Base-by-base conservation (phyloP, 2,888 invertebrate genomes). In the Apamea crenata region DNA sequence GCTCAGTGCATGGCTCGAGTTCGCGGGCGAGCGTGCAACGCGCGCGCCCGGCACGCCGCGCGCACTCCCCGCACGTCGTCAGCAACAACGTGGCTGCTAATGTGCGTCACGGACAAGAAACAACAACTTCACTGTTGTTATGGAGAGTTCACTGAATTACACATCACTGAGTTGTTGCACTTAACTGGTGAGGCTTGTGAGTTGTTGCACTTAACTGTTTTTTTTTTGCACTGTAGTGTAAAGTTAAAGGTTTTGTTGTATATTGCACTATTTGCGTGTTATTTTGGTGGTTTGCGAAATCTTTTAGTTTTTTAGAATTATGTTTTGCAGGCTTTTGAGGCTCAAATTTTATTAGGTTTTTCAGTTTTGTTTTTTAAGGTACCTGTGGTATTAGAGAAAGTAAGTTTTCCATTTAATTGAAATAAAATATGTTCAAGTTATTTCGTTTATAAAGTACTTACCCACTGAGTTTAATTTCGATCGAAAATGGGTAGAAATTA, bases 1-100 rank as follows among this genome's bases (percentile, higher is more conserved):
- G 92, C 29, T 94, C 95, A 92, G 94, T 89, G 93, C 96, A 95
- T 95, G 95, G 91, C 91, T 95, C 95, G 70, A 91, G 91, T 71
- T 93, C 94, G 93, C 95, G 95, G 93, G 94, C 93, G 91, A 93
- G 94, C 92, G 95, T 91, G 92, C 93, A 87, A 69, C 95, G 94
- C 92, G 94, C 95, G 92, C 95, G 95, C 85, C 92, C 90, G 86
- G 94, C 95, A 89, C 95, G 95, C 93, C 86, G 94, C 94, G 94
- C 95, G 93, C 96, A 95, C 95, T 95, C 95, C 78, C 92, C 92
- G 69, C 86, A 86, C 77, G 82, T 84, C n/a, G 76, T 77, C 82
- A 87, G 92, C 90, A 92, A 91, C 94, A 93, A 93, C 93, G 90
- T 93, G 93, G 78, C 88, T 87, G 74, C 65, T 84, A 66, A 78